Base-by-base conservation (phyloP, 2,113 vertebrate species). In the Ceyx melanurus region DNA sequence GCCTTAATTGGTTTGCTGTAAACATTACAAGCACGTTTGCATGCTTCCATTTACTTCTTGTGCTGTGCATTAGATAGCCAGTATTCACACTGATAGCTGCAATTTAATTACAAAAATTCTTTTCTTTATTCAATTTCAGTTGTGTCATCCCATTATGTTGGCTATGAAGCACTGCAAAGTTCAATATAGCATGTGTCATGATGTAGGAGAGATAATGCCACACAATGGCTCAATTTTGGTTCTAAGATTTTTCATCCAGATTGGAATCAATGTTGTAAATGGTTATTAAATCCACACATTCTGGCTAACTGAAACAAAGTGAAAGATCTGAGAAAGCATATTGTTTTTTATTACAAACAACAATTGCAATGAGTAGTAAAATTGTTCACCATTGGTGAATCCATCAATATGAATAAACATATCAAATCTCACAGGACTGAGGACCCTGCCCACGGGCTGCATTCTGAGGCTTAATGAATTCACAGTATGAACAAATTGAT, bases 61-160 rank as follows among this genome's bases (percentile, higher is more conserved):
- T 43, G 48, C 76, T 86, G 31, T 71, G 60, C 94, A 58, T 96
- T 88, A 96, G 91, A 95, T 93, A 91, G 94, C 92, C 88, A 56
- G 80, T 70, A 88, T 95, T 96, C 73, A 90, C 93, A 87, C 81
- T 86, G 91, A 94, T 93, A 94, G 96, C 88, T 91, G 53, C 84
- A 94, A 94, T 96, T 95, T 96, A 95, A 95, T 97, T 97, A 96
- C 84, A 90, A 77, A 86, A 81, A 93, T 29, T 54, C 87, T 94
- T 42, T 92, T 96, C 71, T 85, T 88, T 95, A 67, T 87, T 86
- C 82, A 94, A 26, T 93, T 97, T 97, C 43, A 86, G 61, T 70
- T 88, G 54, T 96, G 86, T 94, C 79, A 89, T 91, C 53, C 54
- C 88, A 90, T 95, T 93, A 81, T 51, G 54, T 78, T 89, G 65